Conservation (phyloP, 2,888 invertebrate genomes). For the Allophyes oxyacanthae region DNA sequence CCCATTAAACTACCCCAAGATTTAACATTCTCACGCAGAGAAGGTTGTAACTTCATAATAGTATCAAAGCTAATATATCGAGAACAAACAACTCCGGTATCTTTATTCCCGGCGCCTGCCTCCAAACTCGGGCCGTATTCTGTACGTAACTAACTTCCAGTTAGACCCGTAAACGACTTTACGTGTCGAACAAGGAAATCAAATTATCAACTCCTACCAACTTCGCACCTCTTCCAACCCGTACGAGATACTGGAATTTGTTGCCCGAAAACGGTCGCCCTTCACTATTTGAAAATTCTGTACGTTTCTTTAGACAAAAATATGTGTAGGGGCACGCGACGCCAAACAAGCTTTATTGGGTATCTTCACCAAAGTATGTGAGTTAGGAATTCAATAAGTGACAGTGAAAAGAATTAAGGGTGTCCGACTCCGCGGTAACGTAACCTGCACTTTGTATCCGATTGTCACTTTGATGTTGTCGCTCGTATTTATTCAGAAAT, state of each 20-base stretch:
- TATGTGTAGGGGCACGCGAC: conserved; percentile 77
- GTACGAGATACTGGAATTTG: conserved; percentile 78
- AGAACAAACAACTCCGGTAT: conserved; percentile 68
- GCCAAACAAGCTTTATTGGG: conserved; percentile 86
- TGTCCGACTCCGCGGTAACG: conserved; percentile 69
- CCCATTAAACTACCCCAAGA: conserved; percentile 45
- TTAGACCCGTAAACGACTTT: conserved; percentile 86
- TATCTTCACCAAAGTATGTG: conserved; percentile 83
- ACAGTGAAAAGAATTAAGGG: conserved; percentile 82
- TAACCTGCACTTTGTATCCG: conserved; percentile 69
- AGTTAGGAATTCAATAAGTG: conserved; percentile 85
- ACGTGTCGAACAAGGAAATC: conserved; percentile 87
- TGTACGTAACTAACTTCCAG: conserved; percentile 79
- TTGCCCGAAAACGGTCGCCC: conserved; percentile 71
- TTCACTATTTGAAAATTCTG: conserved; percentile 83
- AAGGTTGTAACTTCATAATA: conserved; percentile 59
- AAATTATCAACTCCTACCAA: conserved; percentile 86
- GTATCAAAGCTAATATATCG: conserved; percentile 66
- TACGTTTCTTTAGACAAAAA: conserved; percentile 79
- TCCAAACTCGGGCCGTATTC: conserved; percentile 76
- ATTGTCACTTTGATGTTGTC: conserved; percentile 69
- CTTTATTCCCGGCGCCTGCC: conserved; percentile 71
- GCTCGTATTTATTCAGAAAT: conserved; percentile 35
- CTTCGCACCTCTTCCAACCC: conserved; percentile 81
- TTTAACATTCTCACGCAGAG: conserved; percentile 38